These are phyloP conservation scores for Paraplagusia blochii DNA, from an alignment of 2,113 vertebrate genomes.

Conservation along the genomic window DNA sequence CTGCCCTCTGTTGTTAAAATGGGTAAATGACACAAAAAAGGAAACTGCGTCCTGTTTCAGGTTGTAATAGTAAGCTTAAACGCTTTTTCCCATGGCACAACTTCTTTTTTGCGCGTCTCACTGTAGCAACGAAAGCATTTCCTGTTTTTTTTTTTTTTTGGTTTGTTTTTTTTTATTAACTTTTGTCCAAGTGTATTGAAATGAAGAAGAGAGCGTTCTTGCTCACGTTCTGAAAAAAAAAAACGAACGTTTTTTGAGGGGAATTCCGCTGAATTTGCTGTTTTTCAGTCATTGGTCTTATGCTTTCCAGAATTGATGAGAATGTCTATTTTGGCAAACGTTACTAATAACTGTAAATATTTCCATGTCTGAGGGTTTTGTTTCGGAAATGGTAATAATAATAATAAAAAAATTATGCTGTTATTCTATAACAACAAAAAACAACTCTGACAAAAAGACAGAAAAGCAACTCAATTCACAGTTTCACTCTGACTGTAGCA, in stretches of 20 bases:
- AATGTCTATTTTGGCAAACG: conserved; percentile 5
- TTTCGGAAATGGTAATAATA: conserved; percentile 25
- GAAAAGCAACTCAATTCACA: background rate
- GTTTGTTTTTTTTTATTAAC: background rate
- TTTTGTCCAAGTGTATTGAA: background rate
- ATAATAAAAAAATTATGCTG: background rate
- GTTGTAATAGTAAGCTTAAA: background rate
- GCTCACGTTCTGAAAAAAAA: conserved; percentile 27
- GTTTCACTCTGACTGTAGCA: no score
- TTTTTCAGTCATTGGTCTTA: conserved; percentile 25
- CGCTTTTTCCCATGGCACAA: background rate
- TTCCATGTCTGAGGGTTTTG: conserved; percentile 44
- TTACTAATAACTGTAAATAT: conserved; percentile 52
- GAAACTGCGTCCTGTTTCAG: background rate
- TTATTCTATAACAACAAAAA: conserved; percentile 42
- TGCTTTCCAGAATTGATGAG: conserved; percentile 33
- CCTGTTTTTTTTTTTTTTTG: conserved; percentile 4
- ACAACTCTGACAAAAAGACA: conserved; percentile 10
- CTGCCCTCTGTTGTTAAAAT: background rate
- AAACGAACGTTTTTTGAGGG: background rate
- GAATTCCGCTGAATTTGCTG: conserved; percentile 41
- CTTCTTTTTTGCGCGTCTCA: no score
- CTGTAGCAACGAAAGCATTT: conserved; percentile 6
- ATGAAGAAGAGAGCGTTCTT: background rate
- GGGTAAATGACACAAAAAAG: background rate